Evolutionary conservation across 2,797 vertebrate species (phyloP), one percentile per base, ranked within the genome.

Genomic region (Acipenser ruthenus): DNA sequence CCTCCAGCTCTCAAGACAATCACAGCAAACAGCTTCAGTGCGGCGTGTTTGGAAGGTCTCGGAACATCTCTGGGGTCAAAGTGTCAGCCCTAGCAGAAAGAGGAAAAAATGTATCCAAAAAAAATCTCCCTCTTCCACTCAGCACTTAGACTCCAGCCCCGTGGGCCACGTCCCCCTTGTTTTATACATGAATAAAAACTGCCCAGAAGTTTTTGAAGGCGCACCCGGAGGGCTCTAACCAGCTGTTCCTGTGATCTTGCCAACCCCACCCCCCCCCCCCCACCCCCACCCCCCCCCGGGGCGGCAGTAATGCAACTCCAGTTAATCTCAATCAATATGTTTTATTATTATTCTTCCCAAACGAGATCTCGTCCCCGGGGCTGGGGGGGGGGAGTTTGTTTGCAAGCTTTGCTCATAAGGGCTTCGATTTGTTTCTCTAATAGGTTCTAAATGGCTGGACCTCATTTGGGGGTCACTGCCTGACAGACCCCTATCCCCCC

Each of bases 331-430:
- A 58, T 58, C 55, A 58, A 58, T 58, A 58, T 58, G 13, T 58
- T 58, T 58, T 37, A 37, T 37, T 37, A 76, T 74, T 74, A 37
- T 76, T 74, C 70, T 70, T 74, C 68, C 65, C 69, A 64, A 37
- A 67, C 66, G 72, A 68, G 70, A 18, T 75, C 69, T 52, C 67
- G 68, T 74, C 78, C 70, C 75, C 63, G 64, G 74, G 72, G 77
- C 65, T 71, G 68, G 23, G 23, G 23, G n/a, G n/a, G 23, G 23
- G 71, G 71, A 67, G 69, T 76, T 72, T 78, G 75, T 74, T 77
- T 78, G 72, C 69, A 72, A 74, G 58, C 70, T 64, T 13, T 71
- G 65, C 67, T 77, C 73, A 71, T 73, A 59, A 67, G 50, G 64
- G 69, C 66, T 65, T 70, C 69, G 69, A 70, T 70, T 70, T 67